These are phyloP conservation scores for Cephus spinipes DNA, from an alignment of 2,888 invertebrate species.

Conservation along the genomic window DNA sequence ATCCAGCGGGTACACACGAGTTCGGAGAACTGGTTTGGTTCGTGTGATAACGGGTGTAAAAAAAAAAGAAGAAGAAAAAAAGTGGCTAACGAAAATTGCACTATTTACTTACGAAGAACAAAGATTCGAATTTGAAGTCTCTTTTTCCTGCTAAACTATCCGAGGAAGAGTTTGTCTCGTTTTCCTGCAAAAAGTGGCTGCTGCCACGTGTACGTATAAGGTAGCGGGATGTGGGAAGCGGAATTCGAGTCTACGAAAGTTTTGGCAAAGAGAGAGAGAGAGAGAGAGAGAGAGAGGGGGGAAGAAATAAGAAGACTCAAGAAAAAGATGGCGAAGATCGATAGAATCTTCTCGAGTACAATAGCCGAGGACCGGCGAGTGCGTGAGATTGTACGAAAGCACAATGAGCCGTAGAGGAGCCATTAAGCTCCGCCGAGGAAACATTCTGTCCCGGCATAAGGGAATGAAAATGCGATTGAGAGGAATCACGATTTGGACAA, in stretches of 20 bases:
- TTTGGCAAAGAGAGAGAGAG: slow-evolving; percentile 12
- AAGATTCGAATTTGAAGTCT: not conserved
- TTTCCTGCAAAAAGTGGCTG: too few relatives aligned
- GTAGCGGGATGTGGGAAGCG: not conserved
- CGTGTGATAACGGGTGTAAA: too few relatives aligned
- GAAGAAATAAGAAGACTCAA: not conserved
- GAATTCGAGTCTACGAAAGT: slow-evolving; percentile 6
- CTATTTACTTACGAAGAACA: not conserved
- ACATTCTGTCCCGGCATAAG: slow-evolving; percentile 26
- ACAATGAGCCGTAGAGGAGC: slow-evolving; percentile 18
- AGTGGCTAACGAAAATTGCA: too few relatives aligned
- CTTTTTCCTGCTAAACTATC: not conserved
- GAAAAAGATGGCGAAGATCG: slow-evolving; percentile 30
- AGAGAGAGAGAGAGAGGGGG: not conserved
- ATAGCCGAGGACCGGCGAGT: slow-evolving; percentile 30
- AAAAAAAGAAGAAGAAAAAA: too few relatives aligned
- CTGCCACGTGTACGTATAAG: not conserved
- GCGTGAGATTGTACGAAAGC: slow-evolving; percentile 16
- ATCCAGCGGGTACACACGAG: too few relatives aligned
- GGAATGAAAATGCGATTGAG: slow-evolving; percentile 22
- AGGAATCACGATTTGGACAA: not conserved
- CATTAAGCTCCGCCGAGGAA: slow-evolving; percentile 27
- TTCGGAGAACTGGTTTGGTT: too few relatives aligned
- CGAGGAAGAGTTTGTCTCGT: too few relatives aligned
- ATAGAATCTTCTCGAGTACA: slow-evolving; percentile 42